phyloP scores from a whole-genome alignment of 1,140 invertebrate species.

The Meloidogyne floridensis region DNA sequence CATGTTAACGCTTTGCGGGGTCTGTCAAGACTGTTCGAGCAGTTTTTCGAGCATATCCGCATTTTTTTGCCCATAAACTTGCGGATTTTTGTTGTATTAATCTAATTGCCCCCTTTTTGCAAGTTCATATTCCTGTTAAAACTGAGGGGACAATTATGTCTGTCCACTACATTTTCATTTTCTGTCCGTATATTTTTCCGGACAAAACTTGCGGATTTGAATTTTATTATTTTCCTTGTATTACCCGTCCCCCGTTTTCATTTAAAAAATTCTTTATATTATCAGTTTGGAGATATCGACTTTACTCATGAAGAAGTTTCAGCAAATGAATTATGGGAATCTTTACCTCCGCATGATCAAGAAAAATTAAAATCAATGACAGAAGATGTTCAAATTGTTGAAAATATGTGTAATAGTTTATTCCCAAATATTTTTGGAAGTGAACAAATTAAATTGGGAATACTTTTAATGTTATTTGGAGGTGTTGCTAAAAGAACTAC shows the following conservation, averaged over 20 bases:
- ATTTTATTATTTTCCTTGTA: too few relatives aligned
- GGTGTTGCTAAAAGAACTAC: constrained; percentile 90
- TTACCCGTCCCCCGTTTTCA: not conserved
- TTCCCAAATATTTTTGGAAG: constrained; percentile 97
- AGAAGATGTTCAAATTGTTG: constrained; percentile 85
- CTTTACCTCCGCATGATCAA: constrained; percentile 93
- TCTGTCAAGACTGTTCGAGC: too few relatives aligned
- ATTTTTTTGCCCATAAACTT: too few relatives aligned
- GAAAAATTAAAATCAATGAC: constrained; percentile 95
- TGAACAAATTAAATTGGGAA: constrained; percentile 92
- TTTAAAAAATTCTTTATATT: constrained; percentile 15
- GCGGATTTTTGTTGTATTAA: too few relatives aligned
- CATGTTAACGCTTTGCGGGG: too few relatives aligned
- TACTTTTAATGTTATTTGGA: constrained; percentile 94
- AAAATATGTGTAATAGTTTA: constrained; percentile 86
- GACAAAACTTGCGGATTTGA: too few relatives aligned
- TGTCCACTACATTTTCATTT: not conserved
- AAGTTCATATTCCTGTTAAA: too few relatives aligned
- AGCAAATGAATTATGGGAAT: constrained; percentile 85
- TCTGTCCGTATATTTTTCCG: not conserved
- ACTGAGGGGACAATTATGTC: not conserved
- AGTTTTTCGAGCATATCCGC: too few relatives aligned
- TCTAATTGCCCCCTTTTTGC: too few relatives aligned
- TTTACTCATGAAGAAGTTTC: constrained; percentile 77
- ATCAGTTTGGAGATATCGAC: constrained; percentile 69